Evolutionary conservation across 2,797 vertebrate genomes (phyloP), one percentile per base, ranked within the genome.

Genomic region (Remorina albescens): DNA sequence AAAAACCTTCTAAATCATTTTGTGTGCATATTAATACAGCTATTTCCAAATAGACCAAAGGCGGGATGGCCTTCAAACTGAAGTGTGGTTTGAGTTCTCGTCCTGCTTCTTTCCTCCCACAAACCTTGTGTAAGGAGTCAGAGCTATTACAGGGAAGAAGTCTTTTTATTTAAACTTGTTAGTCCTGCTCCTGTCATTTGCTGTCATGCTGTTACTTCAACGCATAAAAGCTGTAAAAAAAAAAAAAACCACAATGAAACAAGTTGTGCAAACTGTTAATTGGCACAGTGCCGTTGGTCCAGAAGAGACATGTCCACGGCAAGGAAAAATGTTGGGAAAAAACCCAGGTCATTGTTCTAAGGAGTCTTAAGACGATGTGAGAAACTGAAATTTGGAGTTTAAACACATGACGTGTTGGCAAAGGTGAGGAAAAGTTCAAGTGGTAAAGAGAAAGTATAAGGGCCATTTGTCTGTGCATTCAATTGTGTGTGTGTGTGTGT

Each of bases 161-260:
- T 26, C 39, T 47, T 66, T 69, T 26, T 25, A 21, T 59, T 59
- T 41, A 62, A 80, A 80, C 73, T 18, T 32, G 75, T 37, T 54
- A 13, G 49, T 76, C 78, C 41, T 49, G 71, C 74, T 85, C 46
- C 11, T n/a, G 0, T 49, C 34, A 53, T 18, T 65, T 41, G 34
- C 66, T 49, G 15, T 13, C 15, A 50, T 3, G 32, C 13, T 25
- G 15, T 62, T 26, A 59, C 18, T 7, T 3, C 5, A 8, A 49
- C 41, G 39, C 36, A 46, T 15, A 78, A 59, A 30, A 30, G 23
- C n/a, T 65, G 2, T 2, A 54, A 26, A 54, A 23, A 59, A 50
- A 0, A 10, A 6, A 1, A 1, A 6, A 47, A 7, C 55, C 32
- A 21, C 34, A 56, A 50, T 15, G 53, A 39, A 51, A 65, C 25